phyloP scores from a whole-genome alignment of 1,140 invertebrate genomes.

The Orius laevigatus region DNA sequence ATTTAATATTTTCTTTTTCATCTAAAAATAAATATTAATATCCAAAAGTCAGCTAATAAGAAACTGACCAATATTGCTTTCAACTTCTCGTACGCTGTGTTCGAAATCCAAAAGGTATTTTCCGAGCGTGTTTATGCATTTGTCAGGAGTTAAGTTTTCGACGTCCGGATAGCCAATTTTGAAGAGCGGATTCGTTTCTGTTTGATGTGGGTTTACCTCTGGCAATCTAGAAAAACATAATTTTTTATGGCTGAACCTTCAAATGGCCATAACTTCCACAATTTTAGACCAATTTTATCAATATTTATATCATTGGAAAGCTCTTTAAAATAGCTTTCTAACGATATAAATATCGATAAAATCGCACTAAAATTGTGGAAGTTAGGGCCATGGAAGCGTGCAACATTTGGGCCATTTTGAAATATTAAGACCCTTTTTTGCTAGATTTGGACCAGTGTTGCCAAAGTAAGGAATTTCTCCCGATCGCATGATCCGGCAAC shows the following conservation, averaged over 20 bases:
- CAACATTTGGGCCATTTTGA: too few relatives aligned
- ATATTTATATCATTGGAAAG: too few relatives aligned
- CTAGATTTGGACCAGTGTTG: too few relatives aligned
- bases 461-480: too few relatives aligned
- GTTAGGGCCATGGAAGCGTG: too few relatives aligned
- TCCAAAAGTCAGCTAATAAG: constrained; percentile 3
- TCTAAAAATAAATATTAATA: constrained; percentile 9
- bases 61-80: constrained; percentile 33
- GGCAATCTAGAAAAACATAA: constrained; percentile 50
- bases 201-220: constrained; percentile 69
- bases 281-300: too few relatives aligned
- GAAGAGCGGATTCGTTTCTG: constrained; percentile 55
- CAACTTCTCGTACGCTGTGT: constrained; percentile 46
- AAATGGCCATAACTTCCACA: too few relatives aligned
- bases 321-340: too few relatives aligned
- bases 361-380: too few relatives aligned
- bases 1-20: constrained; percentile 31
- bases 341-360: too few relatives aligned
- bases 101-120: constrained; percentile 72
- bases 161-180: constrained; percentile 61
- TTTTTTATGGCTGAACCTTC: neutral
- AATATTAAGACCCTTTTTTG: too few relatives aligned
- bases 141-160: constrained; percentile 60
- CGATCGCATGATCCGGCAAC: too few relatives aligned
- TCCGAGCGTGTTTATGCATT: constrained; percentile 62